phyloP scores from a whole-genome alignment of 2,113 vertebrate genomes.

The Saguinus midas region DNA sequence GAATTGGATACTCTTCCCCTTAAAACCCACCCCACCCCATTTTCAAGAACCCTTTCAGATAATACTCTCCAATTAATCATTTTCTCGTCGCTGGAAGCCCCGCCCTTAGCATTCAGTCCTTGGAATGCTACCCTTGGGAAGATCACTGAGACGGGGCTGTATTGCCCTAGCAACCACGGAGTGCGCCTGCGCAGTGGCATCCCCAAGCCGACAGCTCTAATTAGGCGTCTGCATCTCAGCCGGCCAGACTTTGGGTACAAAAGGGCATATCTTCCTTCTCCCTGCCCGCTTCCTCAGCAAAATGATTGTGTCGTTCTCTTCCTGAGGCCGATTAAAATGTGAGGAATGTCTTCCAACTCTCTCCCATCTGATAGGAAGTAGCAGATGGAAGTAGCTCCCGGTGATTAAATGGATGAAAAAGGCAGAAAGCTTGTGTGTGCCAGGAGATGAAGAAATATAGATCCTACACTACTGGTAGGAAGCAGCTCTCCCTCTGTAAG shows the following conservation, averaged over 20 bases:
- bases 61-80: neutral
- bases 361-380: neutral
- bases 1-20: neutral
- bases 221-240: neutral
- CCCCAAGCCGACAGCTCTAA: neutral
- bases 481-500: neutral
- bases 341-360: neutral
- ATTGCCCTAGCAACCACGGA: neutral
- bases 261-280: neutral
- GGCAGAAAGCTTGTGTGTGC: neutral
- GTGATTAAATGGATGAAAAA: conserved; percentile 28
- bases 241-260: neutral
- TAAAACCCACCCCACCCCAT: neutral
- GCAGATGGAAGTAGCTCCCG: neutral
- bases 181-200: neutral
- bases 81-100: conserved; percentile 16
- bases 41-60: neutral
- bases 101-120: neutral
- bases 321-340: conserved; percentile 9
- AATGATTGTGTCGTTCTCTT: neutral
- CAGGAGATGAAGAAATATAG: neutral
- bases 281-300: neutral
- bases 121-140: neutral
- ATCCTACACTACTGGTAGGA: neutral
- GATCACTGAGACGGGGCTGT: neutral